phyloP scores from a whole-genome alignment of 2,113 vertebrate species.

The Saccopteryx leptura region DNA sequence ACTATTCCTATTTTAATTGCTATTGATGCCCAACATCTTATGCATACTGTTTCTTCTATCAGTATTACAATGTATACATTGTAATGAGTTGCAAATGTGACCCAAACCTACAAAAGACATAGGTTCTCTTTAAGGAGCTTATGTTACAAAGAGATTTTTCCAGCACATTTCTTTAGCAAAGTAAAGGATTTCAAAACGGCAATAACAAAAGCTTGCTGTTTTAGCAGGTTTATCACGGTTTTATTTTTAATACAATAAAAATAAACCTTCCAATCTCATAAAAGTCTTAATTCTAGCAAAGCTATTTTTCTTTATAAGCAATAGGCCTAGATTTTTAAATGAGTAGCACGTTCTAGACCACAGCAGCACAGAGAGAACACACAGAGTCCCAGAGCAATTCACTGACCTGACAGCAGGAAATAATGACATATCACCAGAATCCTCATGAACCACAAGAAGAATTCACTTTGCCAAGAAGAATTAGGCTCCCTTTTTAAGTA shows the following conservation, averaged over 20 bases:
- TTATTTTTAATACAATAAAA: constrained; percentile 54
- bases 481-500: constrained; percentile 52
- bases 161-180: background rate
- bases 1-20: background rate
- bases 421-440: constrained; percentile 39
- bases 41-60: background rate
- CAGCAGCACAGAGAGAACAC: background rate
- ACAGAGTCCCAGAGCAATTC: constrained; percentile 50
- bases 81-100: background rate
- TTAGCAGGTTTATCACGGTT: constrained; percentile 59
- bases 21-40: background rate
- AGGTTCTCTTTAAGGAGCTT: constrained; percentile 4
- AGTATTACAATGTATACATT: background rate
- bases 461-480: constrained; percentile 43
- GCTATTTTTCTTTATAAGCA: constrained; percentile 69
- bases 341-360: background rate
- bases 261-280: constrained; percentile 58
- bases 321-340: constrained; percentile 53
- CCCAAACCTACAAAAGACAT: background rate
- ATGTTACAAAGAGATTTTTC: constrained; percentile 64
- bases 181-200: constrained; percentile 49
- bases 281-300: constrained; percentile 65
- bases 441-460: background rate
- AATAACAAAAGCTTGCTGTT: constrained; percentile 55
- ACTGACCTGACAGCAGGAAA: constrained; percentile 61